Conservation (phyloP, 2,113 vertebrate genomes). For the Oceanites oceanicus region DNA sequence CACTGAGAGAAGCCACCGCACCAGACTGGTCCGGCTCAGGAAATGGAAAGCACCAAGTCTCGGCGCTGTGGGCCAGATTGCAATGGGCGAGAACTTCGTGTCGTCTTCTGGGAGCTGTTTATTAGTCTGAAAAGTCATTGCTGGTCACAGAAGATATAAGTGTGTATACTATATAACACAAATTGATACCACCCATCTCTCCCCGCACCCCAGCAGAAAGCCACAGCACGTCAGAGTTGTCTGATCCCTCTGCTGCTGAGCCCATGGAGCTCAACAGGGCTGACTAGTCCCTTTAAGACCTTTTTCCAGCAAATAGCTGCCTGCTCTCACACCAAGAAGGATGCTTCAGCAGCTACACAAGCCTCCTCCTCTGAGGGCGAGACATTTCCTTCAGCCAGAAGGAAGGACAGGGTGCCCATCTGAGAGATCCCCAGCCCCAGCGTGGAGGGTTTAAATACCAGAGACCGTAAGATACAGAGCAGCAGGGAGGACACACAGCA, state of each 20-base stretch:
- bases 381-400: neutral
- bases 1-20: neutral
- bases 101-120: neutral
- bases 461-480: neutral
- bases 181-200: neutral
- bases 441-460: neutral
- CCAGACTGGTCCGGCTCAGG: neutral
- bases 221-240: neutral
- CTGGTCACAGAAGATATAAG: neutral
- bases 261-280: neutral
- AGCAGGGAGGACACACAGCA: neutral
- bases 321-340: neutral
- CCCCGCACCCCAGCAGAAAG: neutral
- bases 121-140: neutral
- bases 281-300: neutral
- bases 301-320: neutral
- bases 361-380: neutral
- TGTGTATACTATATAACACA: too few relatives aligned
- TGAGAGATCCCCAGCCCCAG: neutral
- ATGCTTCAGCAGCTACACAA: neutral
- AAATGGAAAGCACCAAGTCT: neutral
- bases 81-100: fast-evolving
- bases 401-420: neutral
- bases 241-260: neutral
- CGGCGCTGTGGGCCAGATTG: neutral